phyloP scores from a whole-genome alignment of 2,797 vertebrate genomes.

The Oreochromis grahami region DNA sequence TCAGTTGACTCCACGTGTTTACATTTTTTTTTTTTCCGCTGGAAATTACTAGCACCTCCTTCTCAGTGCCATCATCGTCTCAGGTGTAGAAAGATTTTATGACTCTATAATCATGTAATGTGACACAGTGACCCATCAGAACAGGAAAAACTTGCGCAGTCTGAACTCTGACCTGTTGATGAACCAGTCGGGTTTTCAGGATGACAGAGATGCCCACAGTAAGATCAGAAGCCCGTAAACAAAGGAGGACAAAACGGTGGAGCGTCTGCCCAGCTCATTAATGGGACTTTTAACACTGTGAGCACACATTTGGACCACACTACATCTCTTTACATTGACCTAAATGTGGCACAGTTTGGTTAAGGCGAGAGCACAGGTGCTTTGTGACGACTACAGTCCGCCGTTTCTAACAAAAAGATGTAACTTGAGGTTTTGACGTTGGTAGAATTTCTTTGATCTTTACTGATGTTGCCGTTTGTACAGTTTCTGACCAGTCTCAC shows the following conservation, averaged over 20 bases:
- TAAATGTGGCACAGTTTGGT: background rate
- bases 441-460: background rate
- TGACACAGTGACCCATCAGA: background rate
- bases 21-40: background rate
- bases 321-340: background rate
- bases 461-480: background rate
- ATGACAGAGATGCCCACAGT: background rate
- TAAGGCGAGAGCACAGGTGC: background rate
- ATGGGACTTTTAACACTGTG: background rate
- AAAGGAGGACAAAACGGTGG: rapidly evolving
- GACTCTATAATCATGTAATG: background rate
- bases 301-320: background rate
- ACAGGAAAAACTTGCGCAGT: background rate
- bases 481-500: background rate
- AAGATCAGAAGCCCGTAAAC: background rate
- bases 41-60: background rate
- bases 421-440: background rate
- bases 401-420: background rate
- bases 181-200: background rate
- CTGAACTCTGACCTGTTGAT: background rate
- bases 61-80: background rate
- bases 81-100: background rate
- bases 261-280: background rate
- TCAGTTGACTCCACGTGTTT: background rate
- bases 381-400: background rate